phyloP scores from a whole-genome alignment of 1,140 invertebrate genomes.

The Atta texana region DNA sequence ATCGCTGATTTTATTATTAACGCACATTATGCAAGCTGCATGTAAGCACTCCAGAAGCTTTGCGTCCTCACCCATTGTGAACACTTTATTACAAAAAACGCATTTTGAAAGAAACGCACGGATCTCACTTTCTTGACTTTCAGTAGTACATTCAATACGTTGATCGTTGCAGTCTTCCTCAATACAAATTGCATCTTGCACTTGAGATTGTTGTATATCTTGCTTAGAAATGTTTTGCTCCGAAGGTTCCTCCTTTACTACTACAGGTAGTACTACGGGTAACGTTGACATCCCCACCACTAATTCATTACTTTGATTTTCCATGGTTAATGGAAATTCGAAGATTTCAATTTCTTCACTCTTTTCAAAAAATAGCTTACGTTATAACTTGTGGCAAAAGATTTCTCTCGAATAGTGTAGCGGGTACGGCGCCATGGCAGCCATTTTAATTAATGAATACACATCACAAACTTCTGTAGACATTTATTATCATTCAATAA shows the following conservation, averaged over 20 bases:
- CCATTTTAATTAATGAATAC: conserved; percentile 19
- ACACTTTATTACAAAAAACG: conserved; percentile 89
- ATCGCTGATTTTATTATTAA: conserved; percentile 90
- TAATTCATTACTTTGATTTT: conserved; percentile 58
- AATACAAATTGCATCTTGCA: conserved; percentile 61
- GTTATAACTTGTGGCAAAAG: conserved; percentile 60
- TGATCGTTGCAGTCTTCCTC: conserved; percentile 81
- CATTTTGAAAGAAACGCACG: conserved; percentile 87
- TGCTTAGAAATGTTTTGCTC: conserved; percentile 63
- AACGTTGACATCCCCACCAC: conserved; percentile 23
- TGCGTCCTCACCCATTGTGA: conserved; percentile 88
- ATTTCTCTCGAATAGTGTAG: conserved; percentile 55
- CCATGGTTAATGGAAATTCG: conserved; percentile 38
- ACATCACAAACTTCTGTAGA: no score
- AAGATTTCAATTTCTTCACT: not conserved
- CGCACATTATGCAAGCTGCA: conserved; percentile 92
- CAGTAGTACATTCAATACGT: conserved; percentile 86
- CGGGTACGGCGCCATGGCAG: conserved; percentile 9
- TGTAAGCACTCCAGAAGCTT: conserved; percentile 95
- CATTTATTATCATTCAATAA: no score
- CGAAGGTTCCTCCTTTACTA: conserved; percentile 68
- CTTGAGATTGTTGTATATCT: conserved; percentile 68
- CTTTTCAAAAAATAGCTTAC: not conserved
- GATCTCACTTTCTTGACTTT: conserved; percentile 83
- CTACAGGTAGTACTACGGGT: not conserved